Evolutionary conservation across 92 coral and sea anemone genomes (phyloP).

Genomic region (Porites rus): DNA sequence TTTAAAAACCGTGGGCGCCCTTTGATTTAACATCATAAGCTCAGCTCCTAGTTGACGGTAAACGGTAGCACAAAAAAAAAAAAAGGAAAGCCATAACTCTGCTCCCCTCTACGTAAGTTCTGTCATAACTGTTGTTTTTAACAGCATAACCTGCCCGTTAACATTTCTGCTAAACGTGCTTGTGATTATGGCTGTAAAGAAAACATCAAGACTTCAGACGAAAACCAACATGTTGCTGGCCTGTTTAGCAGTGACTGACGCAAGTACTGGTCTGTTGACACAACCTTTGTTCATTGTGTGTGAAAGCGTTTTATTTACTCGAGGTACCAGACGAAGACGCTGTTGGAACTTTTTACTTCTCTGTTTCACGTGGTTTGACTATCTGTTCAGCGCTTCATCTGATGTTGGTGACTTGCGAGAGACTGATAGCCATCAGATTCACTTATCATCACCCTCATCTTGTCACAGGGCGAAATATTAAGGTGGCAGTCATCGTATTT

Average conservation of each 20-base stretch:
- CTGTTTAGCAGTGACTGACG: conserved; percentile 25
- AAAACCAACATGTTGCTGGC: conserved; percentile 23
- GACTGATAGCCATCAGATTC: neutral
- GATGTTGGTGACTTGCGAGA: neutral
- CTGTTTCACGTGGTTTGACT: neutral
- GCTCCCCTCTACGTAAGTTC: neutral
- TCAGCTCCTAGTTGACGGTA: neutral
- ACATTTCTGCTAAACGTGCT: conserved; percentile 10
- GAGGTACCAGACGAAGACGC: neutral
- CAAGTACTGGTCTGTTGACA: neutral
- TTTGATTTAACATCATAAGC: neutral
- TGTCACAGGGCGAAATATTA: neutral
- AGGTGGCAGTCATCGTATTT: neutral
- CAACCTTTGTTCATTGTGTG: neutral
- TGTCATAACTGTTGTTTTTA: neutral
- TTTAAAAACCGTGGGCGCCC: no score
- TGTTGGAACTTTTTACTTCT: neutral
- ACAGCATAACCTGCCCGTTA: conserved; percentile 9
- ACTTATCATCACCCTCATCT: neutral
- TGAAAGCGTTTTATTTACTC: neutral
- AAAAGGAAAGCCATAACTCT: neutral
- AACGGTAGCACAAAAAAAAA: no score
- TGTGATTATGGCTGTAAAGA: conserved; percentile 19
- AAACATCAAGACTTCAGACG: conserved; percentile 14
- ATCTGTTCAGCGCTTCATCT: neutral